These are phyloP conservation scores for Rhegmatorhina hoffmannsi DNA, from an alignment of 2,113 vertebrate species.

Conservation along the genomic window DNA sequence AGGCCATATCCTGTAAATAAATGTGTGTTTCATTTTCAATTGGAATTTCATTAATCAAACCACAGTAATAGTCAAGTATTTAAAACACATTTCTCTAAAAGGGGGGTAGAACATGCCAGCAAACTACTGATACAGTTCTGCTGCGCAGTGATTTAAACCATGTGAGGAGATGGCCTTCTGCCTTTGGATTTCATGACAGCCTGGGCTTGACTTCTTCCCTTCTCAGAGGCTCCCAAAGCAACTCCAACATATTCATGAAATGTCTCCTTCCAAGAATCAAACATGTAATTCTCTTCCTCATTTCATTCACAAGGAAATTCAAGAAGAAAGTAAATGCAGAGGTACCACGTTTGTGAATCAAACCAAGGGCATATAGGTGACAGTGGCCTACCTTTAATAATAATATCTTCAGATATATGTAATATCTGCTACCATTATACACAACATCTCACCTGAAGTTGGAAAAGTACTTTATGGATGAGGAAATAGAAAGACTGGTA, in stretches of 20 bases:
- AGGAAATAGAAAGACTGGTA: neutral
- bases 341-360: neutral
- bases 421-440: neutral
- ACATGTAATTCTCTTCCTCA: neutral
- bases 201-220: neutral
- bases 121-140: neutral
- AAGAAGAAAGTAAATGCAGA: neutral
- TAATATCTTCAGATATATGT: neutral
- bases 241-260: neutral
- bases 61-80: conserved; percentile 36
- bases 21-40: conserved; percentile 57
- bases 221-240: neutral
- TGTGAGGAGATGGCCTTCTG: conserved; percentile 6
- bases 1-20: conserved; percentile 20
- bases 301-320: neutral
- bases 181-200: neutral
- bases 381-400: neutral
- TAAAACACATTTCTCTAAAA: conserved; percentile 54
- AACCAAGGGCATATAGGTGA: neutral
- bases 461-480: neutral
- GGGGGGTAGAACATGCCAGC: neutral
- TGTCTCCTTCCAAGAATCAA: neutral
- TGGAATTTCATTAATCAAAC: conserved; percentile 65
- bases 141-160: conserved; percentile 39
- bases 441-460: neutral